Evolutionary conservation across 1,140 invertebrate genomes (phyloP).

Genomic region (Chironomus striatipennis): DNA sequence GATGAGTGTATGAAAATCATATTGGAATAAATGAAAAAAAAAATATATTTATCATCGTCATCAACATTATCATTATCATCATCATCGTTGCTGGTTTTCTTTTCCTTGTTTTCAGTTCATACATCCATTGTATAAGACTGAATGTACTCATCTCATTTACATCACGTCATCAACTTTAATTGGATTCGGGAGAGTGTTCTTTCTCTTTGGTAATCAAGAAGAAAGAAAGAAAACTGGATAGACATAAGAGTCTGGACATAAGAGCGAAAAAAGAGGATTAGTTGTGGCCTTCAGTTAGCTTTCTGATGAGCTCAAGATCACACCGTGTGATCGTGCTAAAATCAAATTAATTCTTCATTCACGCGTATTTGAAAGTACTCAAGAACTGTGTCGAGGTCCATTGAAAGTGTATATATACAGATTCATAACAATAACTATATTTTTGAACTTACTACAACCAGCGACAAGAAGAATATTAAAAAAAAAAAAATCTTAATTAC

Average conservation of each 20-base stretch:
- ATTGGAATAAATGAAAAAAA: too few relatives aligned
- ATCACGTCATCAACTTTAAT: neutral
- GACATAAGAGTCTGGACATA: neutral
- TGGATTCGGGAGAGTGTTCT: constrained; percentile 17
- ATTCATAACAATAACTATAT: too few relatives aligned
- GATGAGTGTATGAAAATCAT: neutral
- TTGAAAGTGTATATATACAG: neutral
- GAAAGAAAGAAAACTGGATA: constrained; percentile 1
- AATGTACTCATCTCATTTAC: neutral
- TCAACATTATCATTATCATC: neutral
- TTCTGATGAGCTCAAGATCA: constrained; percentile 22
- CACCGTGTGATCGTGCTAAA: neutral
- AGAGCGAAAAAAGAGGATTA: constrained; percentile 14
- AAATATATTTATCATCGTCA: neutral
- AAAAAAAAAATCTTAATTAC: too few relatives aligned
- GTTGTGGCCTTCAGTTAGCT: constrained; percentile 1
- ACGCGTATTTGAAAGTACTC: neutral
- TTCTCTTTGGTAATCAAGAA: neutral
- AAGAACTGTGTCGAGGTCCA: constrained; percentile 10
- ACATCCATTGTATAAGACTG: neutral
- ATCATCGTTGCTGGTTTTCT: neutral
- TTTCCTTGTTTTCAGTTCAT: neutral
- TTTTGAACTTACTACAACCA: too few relatives aligned
- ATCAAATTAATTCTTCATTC: neutral
- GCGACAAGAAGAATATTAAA: too few relatives aligned